phyloP scores from a whole-genome alignment of 92 coral and sea anemone species.

The Porites divaricata region DNA sequence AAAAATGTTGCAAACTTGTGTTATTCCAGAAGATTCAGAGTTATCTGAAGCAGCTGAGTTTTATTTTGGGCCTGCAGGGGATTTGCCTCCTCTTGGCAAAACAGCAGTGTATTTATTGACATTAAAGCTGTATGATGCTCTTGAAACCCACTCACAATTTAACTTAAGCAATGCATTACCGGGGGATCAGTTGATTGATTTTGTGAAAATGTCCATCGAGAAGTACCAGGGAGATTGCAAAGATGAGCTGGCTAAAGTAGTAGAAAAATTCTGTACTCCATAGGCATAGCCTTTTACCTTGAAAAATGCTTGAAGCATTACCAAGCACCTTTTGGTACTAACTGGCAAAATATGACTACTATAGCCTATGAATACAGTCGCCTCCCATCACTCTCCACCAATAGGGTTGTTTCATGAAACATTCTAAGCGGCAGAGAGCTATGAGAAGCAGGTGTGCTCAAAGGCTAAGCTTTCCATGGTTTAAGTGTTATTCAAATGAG shows the following conservation, averaged over 20 bases:
- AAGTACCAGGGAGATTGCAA: neutral
- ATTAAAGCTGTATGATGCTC: neutral
- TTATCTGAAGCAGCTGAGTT: neutral
- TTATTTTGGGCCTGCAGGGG: neutral
- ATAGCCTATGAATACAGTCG: too few species aligned
- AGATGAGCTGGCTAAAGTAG: neutral
- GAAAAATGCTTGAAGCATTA: neutral
- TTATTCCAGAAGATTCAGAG: neutral
- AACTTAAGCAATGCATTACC: conserved; percentile 13
- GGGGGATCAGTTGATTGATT: neutral
- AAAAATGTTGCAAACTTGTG: neutral
- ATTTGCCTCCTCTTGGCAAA: neutral
- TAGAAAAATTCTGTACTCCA: neutral
- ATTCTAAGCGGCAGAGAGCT: too few species aligned
- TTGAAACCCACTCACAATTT: neutral
- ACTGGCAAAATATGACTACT: neutral
- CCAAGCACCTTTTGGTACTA: too few species aligned
- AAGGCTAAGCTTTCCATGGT: too few species aligned
- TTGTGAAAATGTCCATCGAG: neutral
- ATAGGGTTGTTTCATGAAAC: too few species aligned
- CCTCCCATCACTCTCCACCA: too few species aligned
- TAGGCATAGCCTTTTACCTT: neutral
- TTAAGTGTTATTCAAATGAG: too few species aligned
- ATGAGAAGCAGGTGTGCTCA: too few species aligned
- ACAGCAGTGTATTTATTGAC: neutral